Conservation (phyloP, 2,113 vertebrate genomes). For the Nycticebus coucang region DNA sequence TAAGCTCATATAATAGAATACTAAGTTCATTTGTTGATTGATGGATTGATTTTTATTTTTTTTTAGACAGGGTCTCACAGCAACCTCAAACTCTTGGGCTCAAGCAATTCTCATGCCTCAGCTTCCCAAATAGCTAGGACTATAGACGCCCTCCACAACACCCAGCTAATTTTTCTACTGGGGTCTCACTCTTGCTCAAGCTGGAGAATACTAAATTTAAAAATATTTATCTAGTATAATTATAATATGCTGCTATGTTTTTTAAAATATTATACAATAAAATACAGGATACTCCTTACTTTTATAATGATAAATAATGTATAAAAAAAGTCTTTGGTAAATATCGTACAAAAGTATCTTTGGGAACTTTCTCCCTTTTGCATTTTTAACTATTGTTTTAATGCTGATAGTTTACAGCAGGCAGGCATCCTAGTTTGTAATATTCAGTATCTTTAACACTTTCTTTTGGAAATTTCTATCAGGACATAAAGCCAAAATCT, state of each 20-base stretch:
- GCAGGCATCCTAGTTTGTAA: background rate
- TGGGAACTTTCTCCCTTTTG: background rate
- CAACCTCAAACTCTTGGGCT: too few relatives aligned
- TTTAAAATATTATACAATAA: constrained; percentile 22
- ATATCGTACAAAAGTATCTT: background rate
- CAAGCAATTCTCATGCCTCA: too few relatives aligned
- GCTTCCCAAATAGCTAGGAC: too few relatives aligned
- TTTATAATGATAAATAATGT: constrained; percentile 5
- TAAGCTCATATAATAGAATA: background rate
- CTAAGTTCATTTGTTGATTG: background rate
- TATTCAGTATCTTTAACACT: background rate
- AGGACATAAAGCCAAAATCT: background rate
- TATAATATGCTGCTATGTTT: background rate
- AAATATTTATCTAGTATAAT: background rate
- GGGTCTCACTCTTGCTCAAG: too few relatives aligned
- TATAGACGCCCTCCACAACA: too few relatives aligned
- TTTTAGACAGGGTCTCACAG: too few relatives aligned
- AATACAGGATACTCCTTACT: background rate
- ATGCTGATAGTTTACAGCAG: background rate
- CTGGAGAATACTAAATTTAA: constrained; percentile 3
- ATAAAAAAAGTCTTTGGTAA: background rate
- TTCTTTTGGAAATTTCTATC: background rate
- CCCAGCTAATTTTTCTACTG: too few relatives aligned
- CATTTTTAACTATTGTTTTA: constrained; percentile 6
- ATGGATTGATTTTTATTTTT: too few relatives aligned